Percentiles rank a stretch among this genome's conserved stretches.
Evolutionary conservation across 2,113 vertebrate genomes (phyloP).

Genomic region (Atlantisia rogersi): DNA sequence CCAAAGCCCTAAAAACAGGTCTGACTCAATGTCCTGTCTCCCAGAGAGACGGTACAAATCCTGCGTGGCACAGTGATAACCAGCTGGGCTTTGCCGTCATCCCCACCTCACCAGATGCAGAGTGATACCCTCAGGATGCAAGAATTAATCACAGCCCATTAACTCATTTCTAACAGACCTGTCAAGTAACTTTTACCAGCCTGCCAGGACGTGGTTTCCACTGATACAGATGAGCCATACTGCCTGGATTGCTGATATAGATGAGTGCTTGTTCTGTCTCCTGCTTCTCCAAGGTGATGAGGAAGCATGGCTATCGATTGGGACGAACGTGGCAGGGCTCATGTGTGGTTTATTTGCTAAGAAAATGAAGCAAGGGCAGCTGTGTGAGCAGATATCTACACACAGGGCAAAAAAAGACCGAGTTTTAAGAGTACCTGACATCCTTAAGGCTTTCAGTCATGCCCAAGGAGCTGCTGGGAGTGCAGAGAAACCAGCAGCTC

Average conservation of each 20-base stretch:
- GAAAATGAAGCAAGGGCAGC: background rate
- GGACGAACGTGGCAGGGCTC: fast-evolving
- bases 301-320: background rate
- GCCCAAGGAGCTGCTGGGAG: background rate
- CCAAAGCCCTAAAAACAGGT: background rate
- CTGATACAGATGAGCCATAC: background rate
- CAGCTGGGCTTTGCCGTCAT: background rate
- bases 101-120: background rate
- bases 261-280: background rate
- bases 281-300: background rate
- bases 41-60: fast-evolving
- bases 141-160: background rate
- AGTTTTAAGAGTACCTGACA: background rate
- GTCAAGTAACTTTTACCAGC: background rate
- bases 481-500: background rate
- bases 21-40: background rate
- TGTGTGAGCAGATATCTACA: background rate
- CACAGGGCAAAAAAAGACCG: background rate
- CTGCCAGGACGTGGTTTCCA: background rate
- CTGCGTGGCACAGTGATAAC: background rate
- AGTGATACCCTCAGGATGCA: background rate
- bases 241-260: fast-evolving
- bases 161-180: background rate
- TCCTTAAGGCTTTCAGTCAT: fast-evolving
- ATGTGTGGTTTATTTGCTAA: background rate